Evolutionary conservation across 1,140 invertebrate genomes (phyloP), one percentile per base, ranked within the genome.

Genomic region (Steinernema feltiae): DNA sequence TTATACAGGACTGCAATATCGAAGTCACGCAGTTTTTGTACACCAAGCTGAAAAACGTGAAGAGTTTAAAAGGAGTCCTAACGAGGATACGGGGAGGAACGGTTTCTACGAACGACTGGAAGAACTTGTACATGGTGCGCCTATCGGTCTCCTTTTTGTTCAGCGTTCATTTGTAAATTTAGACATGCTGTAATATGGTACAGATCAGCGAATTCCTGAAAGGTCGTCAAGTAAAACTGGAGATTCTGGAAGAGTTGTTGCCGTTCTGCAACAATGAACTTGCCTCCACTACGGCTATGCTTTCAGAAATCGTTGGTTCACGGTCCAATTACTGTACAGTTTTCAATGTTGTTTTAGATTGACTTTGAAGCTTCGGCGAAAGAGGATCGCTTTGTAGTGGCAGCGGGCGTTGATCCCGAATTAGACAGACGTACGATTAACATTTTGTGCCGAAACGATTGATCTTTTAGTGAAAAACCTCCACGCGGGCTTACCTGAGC

Each of bases 321-420:
- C 18, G 30, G n/a, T n/a, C n/a, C n/a, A 32, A 21, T 3, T 18
- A 15, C 29, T 17, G n/a, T 1, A 29, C 24, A 48, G 31, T 80
- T 48, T 32, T 73, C 12, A 75, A 31, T 1, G 31, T 30, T 32
- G 15, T 63, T 79, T 81, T 53, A 84, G 83, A 79, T 86, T 29
- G 79, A 86, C 46, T 81, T 82, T 69, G 72, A 77, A 24, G 83
- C 81, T 63, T 84, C 83, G 1, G 32, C 71, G 12, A 71, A 41
- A 21, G 85, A 85, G 76, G 78, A 79, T 30, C 74, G 85, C 48
- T 80, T 85, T 63, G 81, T 86, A n/a, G 80, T 86, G 12, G 79
- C 78, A 21, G 30, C 53, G 1, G 84, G 79, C n/a, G 72, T 85
- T 12, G 81, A 82, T 74, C 30, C 69, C 2, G 81, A 81, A 30